Evolutionary conservation across 2,888 invertebrate species (phyloP), one percentile per base, ranked within the genome.

Genomic region (Aquatica leii): DNA sequence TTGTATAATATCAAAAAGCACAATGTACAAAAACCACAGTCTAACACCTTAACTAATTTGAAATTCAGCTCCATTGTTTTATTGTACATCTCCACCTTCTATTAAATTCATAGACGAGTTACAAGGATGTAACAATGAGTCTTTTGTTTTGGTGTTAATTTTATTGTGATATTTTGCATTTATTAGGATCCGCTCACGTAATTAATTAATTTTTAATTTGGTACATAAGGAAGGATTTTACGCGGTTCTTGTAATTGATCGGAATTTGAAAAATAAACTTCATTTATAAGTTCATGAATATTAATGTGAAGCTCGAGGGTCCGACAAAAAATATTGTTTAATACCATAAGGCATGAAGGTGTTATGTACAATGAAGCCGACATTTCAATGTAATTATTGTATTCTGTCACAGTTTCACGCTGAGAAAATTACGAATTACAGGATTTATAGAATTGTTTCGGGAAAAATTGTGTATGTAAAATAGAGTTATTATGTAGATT

Each of bases 381-480:
- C 60, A 31, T 43, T 50, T 60, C 54, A 60, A 54, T 54, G 54
- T 60, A 60, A 60, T 60, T 60, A 55, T 50, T 49, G 17, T 54
- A 54, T 60, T 60, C 54, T 15, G 60, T 60, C 60, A 50, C 54
- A 60, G 54, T 21, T 53, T 60, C 60, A 60, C 40, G 60, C 60
- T 60, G 60, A 21, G 60, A 41, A 54, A 60, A 60, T 60, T 60
- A 60, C 46, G 40, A 55, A 60, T 60, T 60, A 60, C 54, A 60
- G 46, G 60, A 60, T 60, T 60, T 60, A 60, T 60, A 54, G 60
- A 60, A 60, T 49, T 60, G 60, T 60, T 60, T 60, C 40, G 54
- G 54, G 54, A 53, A 60, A 34, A 34, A 37, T 41, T 31, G 46
- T 46, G 34, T 5, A 52, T 35, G 49, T 55, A 60, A 60, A 60